phyloP scores from a whole-genome alignment of 2,888 invertebrate species.

The Drosophila anceps region DNA sequence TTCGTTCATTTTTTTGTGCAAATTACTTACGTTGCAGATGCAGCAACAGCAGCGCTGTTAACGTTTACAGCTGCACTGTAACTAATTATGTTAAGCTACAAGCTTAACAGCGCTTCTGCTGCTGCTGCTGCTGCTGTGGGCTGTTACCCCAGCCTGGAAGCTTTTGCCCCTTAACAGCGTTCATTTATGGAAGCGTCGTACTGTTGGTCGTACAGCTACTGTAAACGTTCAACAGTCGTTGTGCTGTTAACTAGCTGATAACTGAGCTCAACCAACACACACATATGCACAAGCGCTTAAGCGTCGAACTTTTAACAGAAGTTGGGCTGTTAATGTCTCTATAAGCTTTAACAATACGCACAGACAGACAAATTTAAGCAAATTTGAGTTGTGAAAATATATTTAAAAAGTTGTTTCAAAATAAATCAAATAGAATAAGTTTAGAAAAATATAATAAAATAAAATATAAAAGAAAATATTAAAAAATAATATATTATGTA shows the following conservation, averaged over 20 bases:
- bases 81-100: constrained; percentile 16
- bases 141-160: constrained; percentile 60
- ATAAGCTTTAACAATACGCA: background rate
- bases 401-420: background rate
- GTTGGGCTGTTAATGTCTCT: constrained; percentile 11
- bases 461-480: background rate
- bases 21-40: constrained; percentile 33
- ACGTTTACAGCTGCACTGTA: background rate
- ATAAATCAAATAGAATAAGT: background rate
- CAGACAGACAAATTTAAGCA: background rate
- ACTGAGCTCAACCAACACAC: background rate
- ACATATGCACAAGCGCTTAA: background rate
- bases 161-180: constrained; percentile 47
- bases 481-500: background rate
- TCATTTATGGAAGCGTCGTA: constrained; percentile 60
- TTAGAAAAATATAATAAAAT: background rate
- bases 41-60: constrained; percentile 9
- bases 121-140: background rate
- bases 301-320: constrained; percentile 2
- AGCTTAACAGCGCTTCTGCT: constrained; percentile 11
- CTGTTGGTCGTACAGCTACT: constrained; percentile 2
- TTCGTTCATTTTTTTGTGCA: constrained; percentile 12
- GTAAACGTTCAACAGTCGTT: background rate
- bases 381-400: background rate
- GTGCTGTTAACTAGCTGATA: background rate